Conservation (phyloP, 2,888 invertebrate genomes). For the Melinopterus prodromus region DNA sequence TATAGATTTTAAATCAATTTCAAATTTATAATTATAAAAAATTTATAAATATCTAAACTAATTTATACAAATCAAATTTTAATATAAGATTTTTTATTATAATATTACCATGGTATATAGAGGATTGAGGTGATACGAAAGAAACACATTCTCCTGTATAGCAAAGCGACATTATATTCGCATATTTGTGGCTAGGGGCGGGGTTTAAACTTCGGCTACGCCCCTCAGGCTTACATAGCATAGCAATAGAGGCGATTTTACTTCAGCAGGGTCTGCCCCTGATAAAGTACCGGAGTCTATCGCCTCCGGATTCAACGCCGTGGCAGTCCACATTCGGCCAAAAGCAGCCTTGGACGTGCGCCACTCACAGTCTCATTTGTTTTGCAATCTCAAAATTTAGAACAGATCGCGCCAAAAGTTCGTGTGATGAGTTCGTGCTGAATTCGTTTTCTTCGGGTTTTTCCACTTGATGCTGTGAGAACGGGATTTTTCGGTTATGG, state of each 20-base stretch:
- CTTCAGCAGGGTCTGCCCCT: not conserved
- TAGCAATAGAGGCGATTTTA: conserved; percentile 7
- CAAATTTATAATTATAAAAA: too few species aligned
- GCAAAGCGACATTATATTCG: conserved; percentile 13
- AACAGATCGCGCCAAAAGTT: not conserved
- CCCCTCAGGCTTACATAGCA: conserved; percentile 6
- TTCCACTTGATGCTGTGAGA: not conserved
- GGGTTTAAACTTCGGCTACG: conserved; percentile 8
- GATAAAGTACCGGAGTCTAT: conserved; percentile 20
- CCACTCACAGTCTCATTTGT: not conserved
- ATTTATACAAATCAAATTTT: not conserved
- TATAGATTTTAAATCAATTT: too few species aligned
- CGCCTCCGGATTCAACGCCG: conserved; percentile 8
- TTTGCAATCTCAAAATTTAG: not conserved
- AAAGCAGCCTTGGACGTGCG: conserved; percentile 16
- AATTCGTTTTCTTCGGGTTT: not conserved
- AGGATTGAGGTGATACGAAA: not conserved
- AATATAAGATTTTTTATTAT: not conserved
- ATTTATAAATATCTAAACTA: too few species aligned
- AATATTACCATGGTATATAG: not conserved
- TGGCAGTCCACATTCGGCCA: conserved; percentile 11
- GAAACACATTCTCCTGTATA: conserved; percentile 7
- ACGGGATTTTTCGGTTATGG: not conserved
- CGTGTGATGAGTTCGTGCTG: conserved; percentile 22
- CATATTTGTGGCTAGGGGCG: conserved; percentile 15